These are phyloP conservation scores for Rotaria socialis DNA, from an alignment of 2,888 invertebrate species.

Conservation along the genomic window DNA sequence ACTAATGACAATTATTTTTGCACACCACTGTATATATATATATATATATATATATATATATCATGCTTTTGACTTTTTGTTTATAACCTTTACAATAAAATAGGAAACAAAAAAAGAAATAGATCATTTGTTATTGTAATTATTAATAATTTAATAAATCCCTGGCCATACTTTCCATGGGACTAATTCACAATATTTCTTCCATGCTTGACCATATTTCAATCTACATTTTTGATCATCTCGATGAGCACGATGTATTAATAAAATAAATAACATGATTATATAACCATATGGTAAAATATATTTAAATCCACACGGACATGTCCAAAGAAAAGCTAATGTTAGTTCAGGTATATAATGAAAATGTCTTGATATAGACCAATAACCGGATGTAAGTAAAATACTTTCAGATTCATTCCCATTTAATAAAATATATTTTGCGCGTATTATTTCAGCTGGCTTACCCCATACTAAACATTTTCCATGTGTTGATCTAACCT, in stretches of 20 bases:
- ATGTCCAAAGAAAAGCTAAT: conserved; percentile 62
- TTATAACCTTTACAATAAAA: neutral
- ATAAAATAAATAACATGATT: conserved; percentile 60
- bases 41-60: neutral
- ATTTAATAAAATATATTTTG: conserved; percentile 55
- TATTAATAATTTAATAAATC: conserved; percentile 58
- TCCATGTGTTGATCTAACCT: conserved; percentile 60
- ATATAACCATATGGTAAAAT: conserved; percentile 63
- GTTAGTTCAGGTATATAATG: conserved; percentile 65
- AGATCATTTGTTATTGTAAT: neutral
- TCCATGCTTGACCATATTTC: conserved; percentile 65
- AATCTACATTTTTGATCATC: conserved; percentile 64
- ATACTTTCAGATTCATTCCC: conserved; percentile 55
- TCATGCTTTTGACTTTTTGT: too few species aligned
- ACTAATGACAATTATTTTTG: too few species aligned
- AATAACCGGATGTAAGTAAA: conserved; percentile 64
- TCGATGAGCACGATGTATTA: conserved; percentile 62
- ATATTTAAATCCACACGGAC: conserved; percentile 59
- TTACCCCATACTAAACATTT: conserved; percentile 59
- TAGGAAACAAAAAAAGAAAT: neutral
- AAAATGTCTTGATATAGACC: conserved; percentile 65
- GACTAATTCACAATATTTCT: conserved; percentile 62
- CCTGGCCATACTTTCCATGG: conserved; percentile 64
- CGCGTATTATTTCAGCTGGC: conserved; percentile 55
- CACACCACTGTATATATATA: too few species aligned